These are phyloP conservation scores for Equus quagga DNA, from an alignment of 2,113 vertebrate species.

Conservation along the genomic window DNA sequence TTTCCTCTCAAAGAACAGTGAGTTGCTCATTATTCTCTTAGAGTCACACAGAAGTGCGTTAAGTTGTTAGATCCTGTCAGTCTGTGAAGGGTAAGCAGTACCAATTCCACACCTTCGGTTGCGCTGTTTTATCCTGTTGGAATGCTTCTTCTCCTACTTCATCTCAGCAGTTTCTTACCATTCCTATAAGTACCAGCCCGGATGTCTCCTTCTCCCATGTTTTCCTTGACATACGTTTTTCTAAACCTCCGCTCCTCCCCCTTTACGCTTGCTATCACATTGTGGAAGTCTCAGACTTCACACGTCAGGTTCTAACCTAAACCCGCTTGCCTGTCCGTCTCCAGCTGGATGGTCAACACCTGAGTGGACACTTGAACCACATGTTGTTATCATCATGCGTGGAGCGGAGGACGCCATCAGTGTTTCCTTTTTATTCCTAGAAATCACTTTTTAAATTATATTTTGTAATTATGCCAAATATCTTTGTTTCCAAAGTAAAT, in stretches of 20 bases:
- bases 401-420: neutral
- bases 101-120: neutral
- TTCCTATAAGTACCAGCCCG: neutral
- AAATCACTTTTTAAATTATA: neutral
- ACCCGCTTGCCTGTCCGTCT: neutral
- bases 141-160: neutral
- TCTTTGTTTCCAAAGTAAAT: neutral
- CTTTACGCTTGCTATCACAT: neutral
- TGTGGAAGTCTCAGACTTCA: no score
- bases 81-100: neutral
- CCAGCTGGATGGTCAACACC: neutral
- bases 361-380: neutral
- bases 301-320: rapidly evolving
- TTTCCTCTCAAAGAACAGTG: neutral
- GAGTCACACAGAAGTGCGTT: neutral
- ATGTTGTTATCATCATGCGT: neutral
- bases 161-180: neutral
- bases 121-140: neutral
- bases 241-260: neutral
- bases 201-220: neutral
- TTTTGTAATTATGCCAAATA: neutral
- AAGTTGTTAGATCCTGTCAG: neutral
- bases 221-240: neutral
- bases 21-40: neutral
- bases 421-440: neutral